phyloP scores from a whole-genome alignment of 1,140 invertebrate species.

The Bombyx mandarina region DNA sequence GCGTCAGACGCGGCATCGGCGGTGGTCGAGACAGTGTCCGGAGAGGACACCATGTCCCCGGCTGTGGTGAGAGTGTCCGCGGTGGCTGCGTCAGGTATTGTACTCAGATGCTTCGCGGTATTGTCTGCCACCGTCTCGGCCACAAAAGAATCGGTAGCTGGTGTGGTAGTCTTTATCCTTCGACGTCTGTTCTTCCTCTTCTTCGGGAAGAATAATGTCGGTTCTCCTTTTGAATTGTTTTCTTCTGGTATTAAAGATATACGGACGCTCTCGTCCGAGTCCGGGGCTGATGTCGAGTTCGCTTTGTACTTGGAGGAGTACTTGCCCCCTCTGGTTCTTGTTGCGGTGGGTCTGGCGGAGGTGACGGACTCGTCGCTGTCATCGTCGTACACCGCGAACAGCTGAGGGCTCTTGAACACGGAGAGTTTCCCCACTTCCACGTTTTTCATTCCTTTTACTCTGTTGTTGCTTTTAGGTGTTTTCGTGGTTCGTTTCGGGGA shows the following conservation, averaged over 20 bases:
- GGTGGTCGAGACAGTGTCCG: not conserved
- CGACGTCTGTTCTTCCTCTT: constrained; percentile 31
- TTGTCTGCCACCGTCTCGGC: constrained; percentile 17
- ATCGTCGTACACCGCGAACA: constrained; percentile 38
- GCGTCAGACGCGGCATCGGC: constrained; percentile 21
- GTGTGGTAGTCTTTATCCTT: constrained; percentile 20
- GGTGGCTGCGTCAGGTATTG: no score
- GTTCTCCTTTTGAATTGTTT: constrained; percentile 34
- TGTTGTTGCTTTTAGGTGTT: constrained; percentile 4
- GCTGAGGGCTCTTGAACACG: constrained; percentile 46
- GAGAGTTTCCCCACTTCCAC: constrained; percentile 36
- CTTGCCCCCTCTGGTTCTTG: constrained; percentile 4
- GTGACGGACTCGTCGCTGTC: constrained; percentile 25
- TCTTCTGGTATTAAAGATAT: constrained; percentile 48
- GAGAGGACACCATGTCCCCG: not conserved
- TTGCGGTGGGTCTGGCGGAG: constrained; percentile 7
- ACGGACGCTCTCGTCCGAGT: constrained; percentile 28
- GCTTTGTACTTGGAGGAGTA: constrained; percentile 26
- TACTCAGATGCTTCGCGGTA: constrained; percentile 4
- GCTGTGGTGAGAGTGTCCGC: constrained; percentile 3
- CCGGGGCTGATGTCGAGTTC: constrained; percentile 8
- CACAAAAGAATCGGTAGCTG: constrained; percentile 21
- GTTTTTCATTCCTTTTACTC: constrained; percentile 14
- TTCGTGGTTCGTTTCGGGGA: constrained; percentile 11
- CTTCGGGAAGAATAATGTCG: constrained; percentile 50